Percentiles rank a stretch among this genome's conserved stretches.
Evolutionary conservation across 2,797 vertebrate genomes (phyloP).

Genomic region (Ctenosaura bakeri): DNA sequence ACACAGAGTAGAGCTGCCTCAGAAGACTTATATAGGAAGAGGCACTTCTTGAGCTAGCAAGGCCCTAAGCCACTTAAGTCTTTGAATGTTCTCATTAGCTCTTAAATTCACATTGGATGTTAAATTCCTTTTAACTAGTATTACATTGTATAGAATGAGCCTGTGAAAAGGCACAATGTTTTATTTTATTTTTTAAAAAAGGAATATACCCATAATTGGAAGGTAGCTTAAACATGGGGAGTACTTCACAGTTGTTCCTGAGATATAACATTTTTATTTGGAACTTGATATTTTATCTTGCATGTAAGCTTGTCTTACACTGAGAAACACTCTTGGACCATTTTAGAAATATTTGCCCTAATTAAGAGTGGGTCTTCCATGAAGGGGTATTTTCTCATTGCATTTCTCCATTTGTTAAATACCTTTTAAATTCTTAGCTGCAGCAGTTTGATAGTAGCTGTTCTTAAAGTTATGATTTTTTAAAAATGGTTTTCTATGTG

Average conservation of each 20-base stretch:
- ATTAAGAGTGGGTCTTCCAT: background rate
- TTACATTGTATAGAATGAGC: background rate
- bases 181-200: background rate
- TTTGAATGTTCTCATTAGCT: too few species aligned
- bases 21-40: too few species aligned
- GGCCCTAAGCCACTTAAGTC: too few species aligned
- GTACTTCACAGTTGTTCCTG: background rate
- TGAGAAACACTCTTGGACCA: background rate
- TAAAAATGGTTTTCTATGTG: background rate
- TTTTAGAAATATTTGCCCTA: background rate
- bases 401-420: background rate
- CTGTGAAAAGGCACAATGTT: background rate
- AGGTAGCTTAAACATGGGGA: background rate
- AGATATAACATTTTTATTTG: background rate
- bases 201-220: background rate
- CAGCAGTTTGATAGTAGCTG: background rate
- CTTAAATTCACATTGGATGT: too few species aligned
- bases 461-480: background rate
- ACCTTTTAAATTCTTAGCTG: background rate
- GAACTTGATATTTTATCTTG: background rate
- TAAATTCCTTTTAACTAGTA: too few species aligned
- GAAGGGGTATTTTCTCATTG: background rate
- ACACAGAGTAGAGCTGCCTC: too few species aligned
- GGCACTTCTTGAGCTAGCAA: too few species aligned
- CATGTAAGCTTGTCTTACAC: background rate